These are phyloP conservation scores for Bellardia pandia DNA, from an alignment of 2,888 invertebrate species.

Conservation along the genomic window DNA sequence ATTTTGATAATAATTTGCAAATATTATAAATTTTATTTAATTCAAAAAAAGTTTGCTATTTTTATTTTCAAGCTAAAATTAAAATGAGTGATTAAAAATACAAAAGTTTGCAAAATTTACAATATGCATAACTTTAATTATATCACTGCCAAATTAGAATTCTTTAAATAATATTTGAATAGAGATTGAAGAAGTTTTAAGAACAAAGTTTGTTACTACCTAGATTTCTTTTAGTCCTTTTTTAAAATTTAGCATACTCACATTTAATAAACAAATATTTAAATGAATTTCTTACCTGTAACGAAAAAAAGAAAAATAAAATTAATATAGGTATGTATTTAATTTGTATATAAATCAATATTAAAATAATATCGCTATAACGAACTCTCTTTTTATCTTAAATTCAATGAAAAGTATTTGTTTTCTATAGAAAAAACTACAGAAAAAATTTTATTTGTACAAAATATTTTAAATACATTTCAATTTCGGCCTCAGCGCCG, in stretches of 20 bases:
- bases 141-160: background rate
- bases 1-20: background rate
- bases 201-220: too few species aligned
- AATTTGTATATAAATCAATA: too few species aligned
- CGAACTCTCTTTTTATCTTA: too few species aligned
- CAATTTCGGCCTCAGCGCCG: too few species aligned
- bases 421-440: too few species aligned
- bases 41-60: background rate
- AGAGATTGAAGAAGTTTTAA: background rate
- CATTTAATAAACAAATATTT: too few species aligned
- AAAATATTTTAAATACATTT: too few species aligned
- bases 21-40: background rate
- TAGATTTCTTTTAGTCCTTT: background rate
- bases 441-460: too few species aligned
- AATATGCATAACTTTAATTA: background rate
- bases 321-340: too few species aligned
- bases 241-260: background rate
- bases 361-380: too few species aligned
- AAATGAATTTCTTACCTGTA: background rate
- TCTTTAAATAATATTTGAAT: background rate
- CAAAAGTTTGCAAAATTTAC: background rate
- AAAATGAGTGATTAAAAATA: background rate
- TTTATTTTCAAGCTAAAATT: background rate
- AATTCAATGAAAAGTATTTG: too few species aligned
- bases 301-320: background rate